Percentiles rank a stretch among this genome's conserved stretches.
Evolutionary conservation across 2,888 invertebrate genomes (phyloP).

Genomic region (Pristionchus mayeri): DNA sequence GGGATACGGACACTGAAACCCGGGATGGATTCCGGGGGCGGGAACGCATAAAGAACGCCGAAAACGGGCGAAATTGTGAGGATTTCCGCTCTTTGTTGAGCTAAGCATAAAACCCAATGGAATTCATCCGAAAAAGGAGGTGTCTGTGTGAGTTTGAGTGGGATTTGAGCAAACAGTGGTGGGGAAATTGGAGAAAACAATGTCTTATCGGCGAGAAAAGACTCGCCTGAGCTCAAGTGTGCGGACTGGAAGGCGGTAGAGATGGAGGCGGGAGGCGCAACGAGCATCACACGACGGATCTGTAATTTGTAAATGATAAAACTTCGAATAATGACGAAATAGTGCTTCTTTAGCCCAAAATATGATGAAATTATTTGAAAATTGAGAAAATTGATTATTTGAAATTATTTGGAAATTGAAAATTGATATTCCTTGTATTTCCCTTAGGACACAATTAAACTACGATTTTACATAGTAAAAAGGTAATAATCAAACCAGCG

Average conservation of each 20-base stretch:
- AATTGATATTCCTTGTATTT: no score
- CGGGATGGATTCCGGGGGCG: no score
- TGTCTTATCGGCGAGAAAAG: background rate
- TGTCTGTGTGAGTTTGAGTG: background rate
- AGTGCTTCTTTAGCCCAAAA: background rate
- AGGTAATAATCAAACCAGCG: background rate
- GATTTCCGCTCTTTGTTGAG: background rate
- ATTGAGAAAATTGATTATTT: no score
- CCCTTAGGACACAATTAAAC: no score
- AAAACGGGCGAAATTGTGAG: background rate
- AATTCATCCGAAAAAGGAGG: no score
- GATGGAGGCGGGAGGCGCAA: background rate
- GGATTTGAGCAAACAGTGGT: background rate
- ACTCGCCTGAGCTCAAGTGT: background rate
- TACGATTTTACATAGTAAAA: no score
- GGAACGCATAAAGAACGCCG: background rate
- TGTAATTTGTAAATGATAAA: background rate
- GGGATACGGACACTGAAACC: no score
- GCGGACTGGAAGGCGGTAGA: constrained; percentile 10
- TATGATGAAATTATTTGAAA: background rate
- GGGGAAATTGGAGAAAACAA: background rate
- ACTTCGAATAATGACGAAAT: no score
- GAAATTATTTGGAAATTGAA: no score
- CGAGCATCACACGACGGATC: constrained; percentile 38
- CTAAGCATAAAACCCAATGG: background rate